Percentiles rank a stretch among this genome's conserved stretches.
These are phyloP conservation scores for Uria aalge DNA, from an alignment of 2,113 vertebrate species.

Conservation along the genomic window DNA sequence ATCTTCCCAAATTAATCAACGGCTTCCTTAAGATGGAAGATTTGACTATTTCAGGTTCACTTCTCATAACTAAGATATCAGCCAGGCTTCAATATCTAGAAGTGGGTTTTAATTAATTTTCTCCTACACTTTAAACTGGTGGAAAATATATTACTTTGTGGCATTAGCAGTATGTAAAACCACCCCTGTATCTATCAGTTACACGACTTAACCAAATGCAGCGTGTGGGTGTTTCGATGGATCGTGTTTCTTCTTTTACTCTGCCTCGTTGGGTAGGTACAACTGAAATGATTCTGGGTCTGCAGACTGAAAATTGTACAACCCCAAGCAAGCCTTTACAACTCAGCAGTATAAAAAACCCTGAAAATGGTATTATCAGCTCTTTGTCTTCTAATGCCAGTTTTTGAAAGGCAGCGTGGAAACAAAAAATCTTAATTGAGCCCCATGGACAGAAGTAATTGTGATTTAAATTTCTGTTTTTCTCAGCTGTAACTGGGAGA, in stretches of 20 bases:
- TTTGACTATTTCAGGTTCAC: slow-evolving; percentile 52
- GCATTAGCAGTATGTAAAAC: background rate
- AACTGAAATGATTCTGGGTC: background rate
- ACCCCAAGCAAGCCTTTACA: background rate
- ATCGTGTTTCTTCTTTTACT: background rate
- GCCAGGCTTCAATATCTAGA: slow-evolving; percentile 36
- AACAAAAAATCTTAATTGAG: slow-evolving; percentile 26
- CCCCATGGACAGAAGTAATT: background rate
- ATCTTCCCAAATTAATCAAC: slow-evolving; percentile 51
- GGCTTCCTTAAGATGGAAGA: slow-evolving; percentile 46
- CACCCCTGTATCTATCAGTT: background rate
- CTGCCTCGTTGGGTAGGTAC: background rate
- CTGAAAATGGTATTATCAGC: background rate
- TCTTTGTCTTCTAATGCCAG: background rate
- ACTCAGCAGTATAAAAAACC: background rate
- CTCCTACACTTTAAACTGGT: background rate
- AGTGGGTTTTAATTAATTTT: slow-evolving; percentile 41
- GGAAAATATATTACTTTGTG: background rate
- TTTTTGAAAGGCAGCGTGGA: background rate
- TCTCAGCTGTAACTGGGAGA: background rate
- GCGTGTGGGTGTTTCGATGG: background rate
- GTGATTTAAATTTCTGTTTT: background rate
- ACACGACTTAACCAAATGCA: background rate
- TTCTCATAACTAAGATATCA: slow-evolving; percentile 27
- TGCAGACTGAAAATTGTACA: background rate